Evolutionary conservation across 2,888 invertebrate species (phyloP).

Genomic region (Siphlonurus alternatus): DNA sequence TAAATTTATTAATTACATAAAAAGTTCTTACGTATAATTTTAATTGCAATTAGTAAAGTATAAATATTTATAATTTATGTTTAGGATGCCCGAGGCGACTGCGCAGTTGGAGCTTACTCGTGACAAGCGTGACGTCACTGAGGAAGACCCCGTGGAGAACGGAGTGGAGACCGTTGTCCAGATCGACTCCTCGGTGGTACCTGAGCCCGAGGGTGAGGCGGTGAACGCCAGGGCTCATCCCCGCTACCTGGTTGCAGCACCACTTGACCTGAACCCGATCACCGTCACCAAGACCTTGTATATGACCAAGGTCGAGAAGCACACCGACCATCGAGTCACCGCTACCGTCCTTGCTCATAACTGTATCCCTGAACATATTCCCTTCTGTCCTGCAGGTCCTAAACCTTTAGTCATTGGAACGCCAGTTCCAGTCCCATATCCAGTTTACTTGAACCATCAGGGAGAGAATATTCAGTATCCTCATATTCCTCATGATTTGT

Average conservation of each 20-base stretch:
- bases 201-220: background rate
- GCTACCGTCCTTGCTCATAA: conserved; percentile 22
- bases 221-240: background rate
- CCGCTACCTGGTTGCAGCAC: background rate
- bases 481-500: no score
- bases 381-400: conserved; percentile 17
- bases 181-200: background rate
- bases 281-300: conserved; percentile 15
- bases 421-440: no score
- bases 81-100: background rate
- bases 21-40: no score
- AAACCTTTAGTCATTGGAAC: no score
- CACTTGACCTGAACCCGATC: conserved; percentile 22
- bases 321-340: conserved; percentile 20
- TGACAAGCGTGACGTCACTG: background rate
- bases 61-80: no score
- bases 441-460: no score
- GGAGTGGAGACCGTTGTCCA: background rate
- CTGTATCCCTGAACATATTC: conserved; percentile 23
- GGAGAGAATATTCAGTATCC: no score
- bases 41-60: no score
- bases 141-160: background rate
- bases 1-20: no score
- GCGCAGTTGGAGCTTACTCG: background rate
- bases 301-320: conserved; percentile 18